A percentile compares a stretch with the other conserved stretches of the same genome.
These are phyloP conservation scores for Cebus imitator DNA, from an alignment of 2,113 vertebrate genomes.

Conservation along the genomic window DNA sequence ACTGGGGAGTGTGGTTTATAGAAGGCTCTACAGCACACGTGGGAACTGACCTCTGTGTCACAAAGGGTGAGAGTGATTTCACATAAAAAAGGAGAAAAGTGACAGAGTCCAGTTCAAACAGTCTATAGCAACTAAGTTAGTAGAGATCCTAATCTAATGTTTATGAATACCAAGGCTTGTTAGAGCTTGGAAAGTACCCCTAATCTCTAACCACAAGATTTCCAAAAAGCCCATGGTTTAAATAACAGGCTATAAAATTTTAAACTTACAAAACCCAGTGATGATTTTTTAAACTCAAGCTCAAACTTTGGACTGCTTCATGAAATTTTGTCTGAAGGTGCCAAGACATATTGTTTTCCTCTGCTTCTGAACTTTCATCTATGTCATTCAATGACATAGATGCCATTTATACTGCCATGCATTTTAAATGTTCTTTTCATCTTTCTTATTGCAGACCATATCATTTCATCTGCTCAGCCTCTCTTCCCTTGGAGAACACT, in stretches of 20 bases:
- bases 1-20: neutral
- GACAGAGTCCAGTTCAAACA: neutral
- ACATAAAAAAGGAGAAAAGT: slow-evolving; percentile 23
- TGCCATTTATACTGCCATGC: neutral
- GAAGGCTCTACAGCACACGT: neutral
- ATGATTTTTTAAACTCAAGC: slow-evolving; percentile 9
- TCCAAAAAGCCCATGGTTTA: neutral
- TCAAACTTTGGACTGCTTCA: neutral
- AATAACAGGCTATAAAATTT: neutral
- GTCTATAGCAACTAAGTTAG: neutral
- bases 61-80: neutral
- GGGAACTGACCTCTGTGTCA: neutral
- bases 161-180: neutral
- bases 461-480: neutral
- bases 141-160: neutral
- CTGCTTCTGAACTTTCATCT: neutral
- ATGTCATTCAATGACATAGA: neutral
- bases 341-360: neutral
- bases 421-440: neutral
- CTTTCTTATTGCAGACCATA: neutral
- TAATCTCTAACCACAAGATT: neutral
- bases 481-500: neutral
- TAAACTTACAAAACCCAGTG: neutral
- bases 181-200: neutral
- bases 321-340: neutral